Evolutionary conservation across 1,140 invertebrate genomes (phyloP).

Genomic region (Drosophila quadrilineata): DNA sequence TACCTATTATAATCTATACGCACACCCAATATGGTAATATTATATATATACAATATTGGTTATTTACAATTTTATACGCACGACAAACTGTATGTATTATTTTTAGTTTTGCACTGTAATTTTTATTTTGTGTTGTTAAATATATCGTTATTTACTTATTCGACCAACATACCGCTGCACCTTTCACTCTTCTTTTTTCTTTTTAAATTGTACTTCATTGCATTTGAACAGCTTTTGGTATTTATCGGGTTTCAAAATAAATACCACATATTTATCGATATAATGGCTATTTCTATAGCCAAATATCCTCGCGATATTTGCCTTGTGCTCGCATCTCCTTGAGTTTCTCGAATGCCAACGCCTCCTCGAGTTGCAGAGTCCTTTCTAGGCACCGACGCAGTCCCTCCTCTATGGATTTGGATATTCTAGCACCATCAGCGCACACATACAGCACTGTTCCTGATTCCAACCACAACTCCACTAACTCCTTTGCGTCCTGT

Average conservation of each 20-base stretch:
- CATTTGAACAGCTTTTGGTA: not conserved
- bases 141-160: constrained; percentile 80
- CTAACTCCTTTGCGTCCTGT: constrained; percentile 83
- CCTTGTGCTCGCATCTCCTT: constrained; percentile 81
- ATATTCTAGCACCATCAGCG: constrained; percentile 89
- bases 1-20: constrained; percentile 28
- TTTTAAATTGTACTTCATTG: not conserved
- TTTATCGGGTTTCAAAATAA: not conserved
- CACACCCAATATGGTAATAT: constrained; percentile 20
- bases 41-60: no score
- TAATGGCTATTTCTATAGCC: constrained; percentile 76
- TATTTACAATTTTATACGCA: constrained; percentile 42
- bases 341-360: constrained; percentile 80
- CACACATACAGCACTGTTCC: constrained; percentile 87
- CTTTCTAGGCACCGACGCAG: constrained; percentile 83
- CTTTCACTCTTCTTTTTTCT: constrained; percentile 1
- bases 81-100: constrained; percentile 66
- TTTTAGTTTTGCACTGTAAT: constrained; percentile 74
- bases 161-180: constrained; percentile 65
- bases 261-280: not conserved
- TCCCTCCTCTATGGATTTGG: constrained; percentile 85
- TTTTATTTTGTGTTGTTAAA: constrained; percentile 80
- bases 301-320: constrained; percentile 83
- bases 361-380: constrained; percentile 69
- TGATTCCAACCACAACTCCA: constrained; percentile 83